Evolutionary conservation across 1,140 invertebrate species (phyloP).

Genomic region (Pseudomyrmex pallidus): DNA sequence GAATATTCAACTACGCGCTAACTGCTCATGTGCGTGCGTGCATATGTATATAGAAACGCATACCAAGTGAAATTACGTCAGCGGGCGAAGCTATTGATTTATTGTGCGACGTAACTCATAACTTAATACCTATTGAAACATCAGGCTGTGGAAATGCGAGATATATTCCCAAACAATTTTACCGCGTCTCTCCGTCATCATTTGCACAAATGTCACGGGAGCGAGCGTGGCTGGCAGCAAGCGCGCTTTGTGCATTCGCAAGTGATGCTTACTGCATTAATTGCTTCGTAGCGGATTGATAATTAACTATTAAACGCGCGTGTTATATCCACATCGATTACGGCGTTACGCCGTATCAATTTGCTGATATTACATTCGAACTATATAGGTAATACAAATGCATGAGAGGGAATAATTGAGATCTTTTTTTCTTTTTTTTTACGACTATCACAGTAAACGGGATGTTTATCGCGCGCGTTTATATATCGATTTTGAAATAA

Average conservation of each 20-base stretch:
- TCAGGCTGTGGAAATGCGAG: background rate
- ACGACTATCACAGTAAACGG: background rate
- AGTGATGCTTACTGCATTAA: conserved; percentile 29
- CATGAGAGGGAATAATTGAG: conserved; percentile 27
- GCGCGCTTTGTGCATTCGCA: conserved; percentile 22
- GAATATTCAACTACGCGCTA: background rate
- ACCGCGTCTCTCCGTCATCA: background rate
- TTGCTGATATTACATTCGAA: background rate
- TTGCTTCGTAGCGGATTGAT: conserved; percentile 34
- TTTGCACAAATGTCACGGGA: conserved; percentile 29
- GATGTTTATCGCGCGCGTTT: background rate
- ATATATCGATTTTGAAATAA: conserved; percentile 40
- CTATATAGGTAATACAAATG: background rate
- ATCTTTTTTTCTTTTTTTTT: background rate
- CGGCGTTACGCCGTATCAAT: conserved; percentile 1
- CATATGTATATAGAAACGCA: background rate
- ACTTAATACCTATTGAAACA: background rate
- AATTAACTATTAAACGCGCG: conserved; percentile 47
- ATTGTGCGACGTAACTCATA: background rate
- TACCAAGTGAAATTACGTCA: background rate
- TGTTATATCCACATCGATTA: conserved; percentile 9
- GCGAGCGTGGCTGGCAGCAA: background rate
- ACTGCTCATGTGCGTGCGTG: too few relatives aligned
- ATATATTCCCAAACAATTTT: conserved; percentile 26
- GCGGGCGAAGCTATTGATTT: background rate